Conservation (phyloP, 2,888 invertebrate species). For the Entomobrya multifasciata region DNA sequence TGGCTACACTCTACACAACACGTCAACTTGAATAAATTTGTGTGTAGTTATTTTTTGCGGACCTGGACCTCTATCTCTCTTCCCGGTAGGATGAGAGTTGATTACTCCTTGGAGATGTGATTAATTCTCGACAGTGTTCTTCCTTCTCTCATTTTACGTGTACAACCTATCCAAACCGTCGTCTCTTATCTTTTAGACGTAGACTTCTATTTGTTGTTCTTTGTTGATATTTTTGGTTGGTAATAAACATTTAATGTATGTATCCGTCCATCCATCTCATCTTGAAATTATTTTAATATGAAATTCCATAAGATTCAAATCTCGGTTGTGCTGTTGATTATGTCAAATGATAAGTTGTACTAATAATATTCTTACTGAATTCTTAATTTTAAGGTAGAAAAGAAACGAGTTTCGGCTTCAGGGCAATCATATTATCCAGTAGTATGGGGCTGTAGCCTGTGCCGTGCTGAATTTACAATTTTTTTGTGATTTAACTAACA, state of each 20-base stretch:
- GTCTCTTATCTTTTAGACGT: slow-evolving; percentile 41
- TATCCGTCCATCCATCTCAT: slow-evolving; percentile 6
- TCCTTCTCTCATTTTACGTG: background rate
- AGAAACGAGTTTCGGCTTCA: slow-evolving; percentile 36
- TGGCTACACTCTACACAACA: background rate
- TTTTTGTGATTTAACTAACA: slow-evolving; percentile 25
- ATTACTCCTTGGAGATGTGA: slow-evolving; percentile 74
- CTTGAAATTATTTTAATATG: no score
- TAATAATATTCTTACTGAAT: slow-evolving; percentile 17
- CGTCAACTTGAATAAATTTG: background rate
- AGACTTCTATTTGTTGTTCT: slow-evolving; percentile 5
- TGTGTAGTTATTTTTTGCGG: slow-evolving; percentile 2
- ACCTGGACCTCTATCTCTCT: slow-evolving; percentile 13
- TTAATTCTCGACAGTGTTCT: slow-evolving; percentile 69
- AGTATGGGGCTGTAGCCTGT: background rate
- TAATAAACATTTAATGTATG: slow-evolving; percentile 7
- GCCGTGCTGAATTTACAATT: slow-evolving; percentile 6
- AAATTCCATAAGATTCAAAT: no score
- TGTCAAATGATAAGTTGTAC: slow-evolving; percentile 29
- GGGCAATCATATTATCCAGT: slow-evolving; percentile 16
- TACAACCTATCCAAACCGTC: slow-evolving; percentile 12
- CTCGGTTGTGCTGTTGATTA: slow-evolving; percentile 16
- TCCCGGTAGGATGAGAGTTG: slow-evolving; percentile 60
- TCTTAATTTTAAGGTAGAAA: slow-evolving; percentile 14
- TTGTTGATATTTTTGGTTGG: background rate